Evolutionary conservation across 2,113 vertebrate genomes (phyloP).

Genomic region (Thermophis baileyi): DNA sequence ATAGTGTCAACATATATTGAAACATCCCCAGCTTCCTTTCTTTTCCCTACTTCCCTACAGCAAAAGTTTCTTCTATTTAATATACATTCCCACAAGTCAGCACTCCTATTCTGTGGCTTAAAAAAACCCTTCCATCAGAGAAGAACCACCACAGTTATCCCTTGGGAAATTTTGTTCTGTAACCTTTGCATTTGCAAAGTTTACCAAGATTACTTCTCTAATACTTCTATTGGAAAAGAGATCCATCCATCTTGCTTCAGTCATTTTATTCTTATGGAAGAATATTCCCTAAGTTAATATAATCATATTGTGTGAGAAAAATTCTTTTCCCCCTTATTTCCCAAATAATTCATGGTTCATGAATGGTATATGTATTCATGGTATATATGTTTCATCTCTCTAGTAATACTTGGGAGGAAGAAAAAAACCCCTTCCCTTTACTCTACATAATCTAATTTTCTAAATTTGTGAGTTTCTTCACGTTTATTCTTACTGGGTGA

Average conservation of each 20-base stretch:
- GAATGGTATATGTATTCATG: no score
- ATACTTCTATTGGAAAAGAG: conserved; percentile 31
- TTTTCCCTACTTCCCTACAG: background rate
- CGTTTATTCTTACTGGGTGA: background rate
- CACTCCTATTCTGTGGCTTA: conserved; percentile 26
- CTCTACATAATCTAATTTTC: background rate
- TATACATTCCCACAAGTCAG: conserved; percentile 17
- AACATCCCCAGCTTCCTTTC: background rate
- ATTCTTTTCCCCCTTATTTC: background rate
- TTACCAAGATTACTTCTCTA: conserved; percentile 30
- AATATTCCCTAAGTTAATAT: background rate
- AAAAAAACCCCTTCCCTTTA: background rate
- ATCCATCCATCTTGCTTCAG: conserved; percentile 40
- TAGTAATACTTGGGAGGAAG: background rate
- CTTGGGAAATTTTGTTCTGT: conserved; percentile 19
- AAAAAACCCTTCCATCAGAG: conserved; percentile 29
- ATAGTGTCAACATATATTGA: background rate
- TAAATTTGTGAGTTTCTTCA: background rate
- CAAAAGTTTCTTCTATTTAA: conserved; percentile 1
- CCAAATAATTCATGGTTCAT: background rate
- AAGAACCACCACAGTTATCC: background rate
- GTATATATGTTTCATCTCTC: background rate
- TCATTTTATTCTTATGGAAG: background rate
- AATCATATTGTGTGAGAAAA: background rate
- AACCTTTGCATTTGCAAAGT: conserved; percentile 33